These are phyloP conservation scores for Habrosyne pyritoides DNA, from an alignment of 2,888 invertebrate species.

Conservation along the genomic window DNA sequence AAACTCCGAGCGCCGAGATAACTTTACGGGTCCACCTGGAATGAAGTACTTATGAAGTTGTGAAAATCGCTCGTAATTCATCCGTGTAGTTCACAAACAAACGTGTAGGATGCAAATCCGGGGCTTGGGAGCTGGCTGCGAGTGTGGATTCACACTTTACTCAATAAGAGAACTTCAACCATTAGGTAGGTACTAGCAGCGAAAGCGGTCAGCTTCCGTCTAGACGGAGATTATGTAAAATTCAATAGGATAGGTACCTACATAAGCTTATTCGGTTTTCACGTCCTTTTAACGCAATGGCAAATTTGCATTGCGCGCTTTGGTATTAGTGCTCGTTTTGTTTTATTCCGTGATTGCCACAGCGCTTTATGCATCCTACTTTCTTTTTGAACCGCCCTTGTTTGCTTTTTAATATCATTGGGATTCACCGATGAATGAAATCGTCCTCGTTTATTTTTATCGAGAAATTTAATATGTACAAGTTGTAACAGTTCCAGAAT, in stretches of 20 bases:
- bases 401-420: too few relatives aligned
- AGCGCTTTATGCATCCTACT: too few relatives aligned
- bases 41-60: slow-evolving; percentile 53
- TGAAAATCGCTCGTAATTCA: slow-evolving; percentile 60
- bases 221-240: slow-evolving; percentile 80
- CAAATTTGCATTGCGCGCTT: slow-evolving; percentile 60
- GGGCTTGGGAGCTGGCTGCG: slow-evolving; percentile 31
- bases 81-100: slow-evolving; percentile 51
- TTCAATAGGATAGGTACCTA: too few relatives aligned
- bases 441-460: too few relatives aligned
- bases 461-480: too few relatives aligned
- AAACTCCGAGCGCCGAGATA: slow-evolving; percentile 37
- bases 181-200: slow-evolving; percentile 37
- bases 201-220: slow-evolving; percentile 67
- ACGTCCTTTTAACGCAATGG: slow-evolving; percentile 61
- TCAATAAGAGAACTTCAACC: slow-evolving; percentile 56
- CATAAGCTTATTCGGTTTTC: slow-evolving; percentile 65
- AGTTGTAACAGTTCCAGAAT: too few relatives aligned
- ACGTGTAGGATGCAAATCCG: slow-evolving; percentile 58
- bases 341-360: slow-evolving; percentile 48
- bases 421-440: too few relatives aligned
- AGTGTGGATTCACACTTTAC: slow-evolving; percentile 27
- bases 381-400: too few relatives aligned
- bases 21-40: slow-evolving; percentile 48
- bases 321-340: slow-evolving; percentile 61